Base-by-base conservation (phyloP, 1,140 invertebrate genomes). In the Hyposmocoma kahamanoa region DNA sequence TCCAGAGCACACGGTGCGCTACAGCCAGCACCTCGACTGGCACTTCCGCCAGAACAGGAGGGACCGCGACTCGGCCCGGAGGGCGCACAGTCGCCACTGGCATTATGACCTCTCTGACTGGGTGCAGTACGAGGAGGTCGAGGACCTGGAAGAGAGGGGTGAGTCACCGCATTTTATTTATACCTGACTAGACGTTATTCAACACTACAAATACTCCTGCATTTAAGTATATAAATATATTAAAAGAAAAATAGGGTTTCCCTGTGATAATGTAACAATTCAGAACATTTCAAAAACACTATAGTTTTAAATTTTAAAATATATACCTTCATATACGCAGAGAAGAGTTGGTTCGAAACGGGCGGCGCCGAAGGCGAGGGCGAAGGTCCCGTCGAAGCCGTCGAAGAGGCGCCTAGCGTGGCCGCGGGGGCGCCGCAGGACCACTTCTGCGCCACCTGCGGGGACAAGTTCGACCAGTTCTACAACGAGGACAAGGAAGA, bases 21-120 rank as follows among this genome's bases (percentile, higher is more conserved):
- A 98, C 73, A 94, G 94, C 54, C 94, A 96, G 72, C 97, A 98
- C 86, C 88, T 98, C 21, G 97, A 99, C 84, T 98, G 97, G 97
- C 97, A 99, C 87, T 98, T 98, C 84, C 87, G 97, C 8, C 94
- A 96, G 77, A 99, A 99, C 82, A 30, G 28, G 28, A 30, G 92
- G 34, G 96, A 96, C 63, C 92, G 95, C 50, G 95, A 96, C 63
- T 94, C 94, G 0, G 91, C 92, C 0, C 89, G 94, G 18, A 93
- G 95, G 41, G 93, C 95, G 0, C 92, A 94, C 56, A 94, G 93
- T 11, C 86, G 96, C 4, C 90, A 92, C 48, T 97, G 96, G 94
- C 97, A 95, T 78, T 98, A 97, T 70, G 92, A 95, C 63, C 88
- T 96, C 28, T 90, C 91, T 50, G 96, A 98, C 78, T 99, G 97